Base-by-base conservation (phyloP, 2,797 vertebrate species). In the Etheostoma perlongum region DNA sequence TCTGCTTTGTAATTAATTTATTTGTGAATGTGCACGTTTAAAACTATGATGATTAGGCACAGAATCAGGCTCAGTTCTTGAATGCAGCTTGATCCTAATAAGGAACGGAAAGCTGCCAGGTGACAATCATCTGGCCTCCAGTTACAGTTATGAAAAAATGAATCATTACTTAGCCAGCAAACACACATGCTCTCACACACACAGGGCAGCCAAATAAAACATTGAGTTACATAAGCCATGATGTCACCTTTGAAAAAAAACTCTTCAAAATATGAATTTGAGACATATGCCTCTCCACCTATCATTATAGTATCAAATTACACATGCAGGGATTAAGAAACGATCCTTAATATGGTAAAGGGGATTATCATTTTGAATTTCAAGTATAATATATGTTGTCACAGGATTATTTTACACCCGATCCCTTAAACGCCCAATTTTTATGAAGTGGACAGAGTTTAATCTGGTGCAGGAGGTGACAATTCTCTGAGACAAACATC, bases 141-240 rank as follows among this genome's bases (percentile, higher is more conserved):
- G 76, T 79, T 77, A 77, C 21, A 72, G 63, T 44, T 70, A 48
- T 60, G 42, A 64, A 76, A 54, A 67, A 74, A 74, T 57, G 54
- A 10, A 10, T 76, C 23, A 72, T 54, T 40, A 51, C 40, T 61
- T 60, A 40, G 23, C 46, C 62, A 59, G 46, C 53, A 23, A 48
- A 30, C 49, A 62, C 42, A 30, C 36, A 60, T 18, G 12, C 57
- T 25, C 44, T 5, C 30, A 25, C 21, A 15, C 18, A 7, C 42
- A 48, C 66, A 81, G 25, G n/a, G 25, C 23, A 65, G 73, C 72
- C 53, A 86, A 72, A 67, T 58, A 79, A 54, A 48, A 72, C 25
- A 70, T 4, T 58, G 53, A 53, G 76, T 91, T 92, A 91, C 65
- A 80, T 91, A 93, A 93, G 52, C 62, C 15, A 75, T 90, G 86